These are phyloP conservation scores for Lytechinus pictus DNA, from an alignment of 35 echinoderm and acorn worm species.

Conservation along the genomic window DNA sequence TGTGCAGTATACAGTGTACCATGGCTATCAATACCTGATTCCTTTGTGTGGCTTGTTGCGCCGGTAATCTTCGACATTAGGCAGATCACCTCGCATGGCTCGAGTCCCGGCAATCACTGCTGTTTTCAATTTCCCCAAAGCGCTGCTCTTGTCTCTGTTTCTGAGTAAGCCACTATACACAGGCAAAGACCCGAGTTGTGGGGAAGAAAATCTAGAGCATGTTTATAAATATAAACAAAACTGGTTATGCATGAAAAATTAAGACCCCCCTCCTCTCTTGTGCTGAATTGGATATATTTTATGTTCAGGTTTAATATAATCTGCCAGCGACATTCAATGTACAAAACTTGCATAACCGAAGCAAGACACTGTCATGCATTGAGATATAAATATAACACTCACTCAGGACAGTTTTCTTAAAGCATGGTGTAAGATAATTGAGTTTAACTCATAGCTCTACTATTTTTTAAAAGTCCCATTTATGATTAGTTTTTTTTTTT, in stretches of 20 bases:
- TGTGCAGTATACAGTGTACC: not conserved
- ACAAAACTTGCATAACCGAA: not conserved
- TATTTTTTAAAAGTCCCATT: not conserved
- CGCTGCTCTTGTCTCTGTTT: conserved; percentile 41
- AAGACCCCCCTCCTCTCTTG: not conserved
- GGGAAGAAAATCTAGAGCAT: not conserved
- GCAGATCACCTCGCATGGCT: conserved; percentile 17
- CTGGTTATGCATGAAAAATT: not conserved
- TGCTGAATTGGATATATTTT: not conserved
- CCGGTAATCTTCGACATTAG: conserved; percentile 33
- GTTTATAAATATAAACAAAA: conserved; percentile 21
- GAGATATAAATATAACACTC: not conserved
- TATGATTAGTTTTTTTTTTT: not conserved
- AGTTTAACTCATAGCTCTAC: not conserved
- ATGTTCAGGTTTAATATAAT: not conserved
- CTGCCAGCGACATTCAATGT: not conserved
- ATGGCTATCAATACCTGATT: conserved; percentile 28
- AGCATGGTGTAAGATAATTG: not conserved
- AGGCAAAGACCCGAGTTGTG: not conserved
- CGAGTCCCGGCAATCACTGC: conserved; percentile 21
- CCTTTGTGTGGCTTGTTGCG: conserved; percentile 30
- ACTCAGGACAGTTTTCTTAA: not conserved
- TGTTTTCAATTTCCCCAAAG: conserved; percentile 41
- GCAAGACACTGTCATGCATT: not conserved
- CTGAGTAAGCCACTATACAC: not conserved